phyloP scores from a whole-genome alignment of 2,888 invertebrate species.

The Saturnia pavonia region DNA sequence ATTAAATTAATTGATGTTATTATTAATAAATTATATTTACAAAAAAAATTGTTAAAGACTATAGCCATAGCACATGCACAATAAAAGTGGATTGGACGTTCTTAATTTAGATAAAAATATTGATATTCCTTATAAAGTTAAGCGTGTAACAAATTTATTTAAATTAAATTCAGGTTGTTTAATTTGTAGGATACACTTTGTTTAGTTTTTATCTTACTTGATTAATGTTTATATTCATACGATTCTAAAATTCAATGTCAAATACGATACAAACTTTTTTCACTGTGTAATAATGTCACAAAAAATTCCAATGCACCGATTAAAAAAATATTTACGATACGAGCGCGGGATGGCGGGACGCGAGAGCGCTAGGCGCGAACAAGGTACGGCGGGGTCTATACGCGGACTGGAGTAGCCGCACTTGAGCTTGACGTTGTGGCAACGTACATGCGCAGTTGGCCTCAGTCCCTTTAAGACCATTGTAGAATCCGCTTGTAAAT shows the following conservation, averaged over 20 bases:
- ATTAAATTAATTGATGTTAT: too few relatives aligned
- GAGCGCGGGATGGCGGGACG: constrained; percentile 33
- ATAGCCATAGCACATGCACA: constrained; percentile 27
- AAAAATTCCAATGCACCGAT: background rate
- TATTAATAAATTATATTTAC: too few relatives aligned
- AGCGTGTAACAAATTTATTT: too few relatives aligned
- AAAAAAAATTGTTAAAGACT: too few relatives aligned
- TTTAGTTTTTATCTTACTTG: constrained; percentile 8
- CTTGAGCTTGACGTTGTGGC: constrained; percentile 51
- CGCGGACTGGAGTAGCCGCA: constrained; percentile 60
- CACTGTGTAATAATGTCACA: constrained; percentile 8
- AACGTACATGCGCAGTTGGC: constrained; percentile 73
- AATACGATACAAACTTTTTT: background rate
- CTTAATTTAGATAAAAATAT: background rate
- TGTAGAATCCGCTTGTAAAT: constrained; percentile 67
- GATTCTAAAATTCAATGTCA: background rate
- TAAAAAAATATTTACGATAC: constrained; percentile 52
- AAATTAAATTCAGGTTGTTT: background rate
- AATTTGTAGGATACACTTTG: background rate
- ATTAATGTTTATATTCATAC: background rate
- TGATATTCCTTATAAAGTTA: background rate
- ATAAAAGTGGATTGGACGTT: constrained; percentile 23
- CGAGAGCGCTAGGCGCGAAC: constrained; percentile 40
- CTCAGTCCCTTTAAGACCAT: constrained; percentile 61
- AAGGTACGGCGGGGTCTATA: constrained; percentile 51